Percentiles rank a stretch among this genome's conserved stretches.
phyloP scores from a whole-genome alignment of 2,113 vertebrate genomes.

The Ptychochromis oligacanthus region DNA sequence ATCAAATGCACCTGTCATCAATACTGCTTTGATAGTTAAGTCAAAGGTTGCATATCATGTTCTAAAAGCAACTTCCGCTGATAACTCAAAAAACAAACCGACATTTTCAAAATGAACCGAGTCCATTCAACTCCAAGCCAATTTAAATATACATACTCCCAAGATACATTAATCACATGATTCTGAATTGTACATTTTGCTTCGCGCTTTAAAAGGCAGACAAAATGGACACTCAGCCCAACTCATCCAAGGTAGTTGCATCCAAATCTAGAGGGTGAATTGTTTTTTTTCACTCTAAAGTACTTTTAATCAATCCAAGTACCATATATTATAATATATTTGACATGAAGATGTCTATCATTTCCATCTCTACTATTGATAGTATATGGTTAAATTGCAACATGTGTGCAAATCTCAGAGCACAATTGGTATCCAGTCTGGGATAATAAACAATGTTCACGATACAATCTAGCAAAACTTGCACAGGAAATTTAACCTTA shows the following conservation, averaged over 20 bases:
- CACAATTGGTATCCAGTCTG: no score
- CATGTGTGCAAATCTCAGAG: neutral
- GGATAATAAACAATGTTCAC: neutral
- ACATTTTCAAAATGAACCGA: neutral
- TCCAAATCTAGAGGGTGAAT: neutral
- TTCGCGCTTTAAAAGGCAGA: no score
- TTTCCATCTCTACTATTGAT: neutral
- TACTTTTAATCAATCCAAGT: neutral
- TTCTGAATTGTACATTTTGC: no score
- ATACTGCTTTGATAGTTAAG: neutral
- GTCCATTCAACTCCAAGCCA: neutral
- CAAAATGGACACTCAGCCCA: no score
- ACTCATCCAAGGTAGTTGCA: no score
- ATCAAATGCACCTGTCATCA: neutral
- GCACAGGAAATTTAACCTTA: neutral
- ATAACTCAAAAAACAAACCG: neutral
- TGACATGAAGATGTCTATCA: neutral
- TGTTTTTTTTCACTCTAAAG: no score
- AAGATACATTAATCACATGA: no score
- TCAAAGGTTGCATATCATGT: neutral
- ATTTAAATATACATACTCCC: neutral
- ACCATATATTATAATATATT: neutral
- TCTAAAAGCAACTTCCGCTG: neutral
- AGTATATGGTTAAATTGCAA: neutral
- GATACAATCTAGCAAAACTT: neutral